A percentile compares a stretch with the other conserved stretches of the same genome.
phyloP scores from a whole-genome alignment of 2,797 vertebrate species.

The Vespertilio murinus region DNA sequence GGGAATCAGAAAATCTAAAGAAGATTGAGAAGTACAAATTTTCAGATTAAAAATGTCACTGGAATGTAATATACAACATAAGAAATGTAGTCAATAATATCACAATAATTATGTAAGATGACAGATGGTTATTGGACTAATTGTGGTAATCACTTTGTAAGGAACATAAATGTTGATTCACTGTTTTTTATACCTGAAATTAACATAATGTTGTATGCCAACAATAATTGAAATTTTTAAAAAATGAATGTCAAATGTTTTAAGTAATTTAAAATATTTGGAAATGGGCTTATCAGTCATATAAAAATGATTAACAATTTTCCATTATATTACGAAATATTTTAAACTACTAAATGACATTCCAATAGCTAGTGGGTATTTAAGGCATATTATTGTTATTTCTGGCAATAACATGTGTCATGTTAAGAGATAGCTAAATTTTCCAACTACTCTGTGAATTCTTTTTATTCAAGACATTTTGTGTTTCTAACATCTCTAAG shows the following conservation, averaged over 20 bases:
- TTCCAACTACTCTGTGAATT: not conserved
- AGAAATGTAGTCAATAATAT: not conserved
- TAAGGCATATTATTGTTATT: not conserved
- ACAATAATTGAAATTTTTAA: not conserved
- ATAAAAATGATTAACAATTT: not conserved
- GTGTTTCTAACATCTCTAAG: not conserved
- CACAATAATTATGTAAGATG: not conserved
- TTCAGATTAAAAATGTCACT: not conserved
- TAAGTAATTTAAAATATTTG: not conserved
- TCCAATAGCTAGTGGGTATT: not conserved
- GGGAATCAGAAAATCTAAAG: not conserved
- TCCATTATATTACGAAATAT: not conserved
- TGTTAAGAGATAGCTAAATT: not conserved
- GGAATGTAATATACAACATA: too few species aligned
- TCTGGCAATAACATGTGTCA: not conserved
- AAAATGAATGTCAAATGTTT: not conserved
- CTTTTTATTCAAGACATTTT: not conserved
- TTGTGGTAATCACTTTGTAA: not conserved
- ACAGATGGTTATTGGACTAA: not conserved
- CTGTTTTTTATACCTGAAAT: not conserved
- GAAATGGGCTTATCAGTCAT: not conserved
- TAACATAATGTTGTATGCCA: not conserved
- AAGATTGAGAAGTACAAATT: not conserved
- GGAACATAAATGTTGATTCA: not conserved
- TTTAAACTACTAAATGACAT: not conserved